Evolutionary conservation across 2,113 vertebrate species (phyloP).

Genomic region (Alectura lathami): DNA sequence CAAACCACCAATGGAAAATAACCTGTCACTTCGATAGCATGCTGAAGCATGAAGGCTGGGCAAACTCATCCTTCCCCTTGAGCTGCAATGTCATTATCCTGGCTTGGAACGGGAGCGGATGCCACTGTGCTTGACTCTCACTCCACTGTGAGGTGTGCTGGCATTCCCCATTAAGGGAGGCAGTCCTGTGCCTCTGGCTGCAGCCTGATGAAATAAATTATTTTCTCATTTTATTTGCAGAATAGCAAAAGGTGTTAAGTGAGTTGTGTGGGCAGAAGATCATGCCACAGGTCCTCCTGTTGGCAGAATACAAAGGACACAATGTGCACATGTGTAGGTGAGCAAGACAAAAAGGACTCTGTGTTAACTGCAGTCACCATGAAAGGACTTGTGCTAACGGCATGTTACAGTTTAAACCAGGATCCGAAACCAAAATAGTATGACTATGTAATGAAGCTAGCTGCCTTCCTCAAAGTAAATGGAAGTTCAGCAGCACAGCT

Average conservation of each 20-base stretch:
- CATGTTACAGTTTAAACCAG: constrained; percentile 21
- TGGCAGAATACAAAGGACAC: not conserved
- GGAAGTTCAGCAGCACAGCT: not conserved
- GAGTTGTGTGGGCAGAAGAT: not conserved
- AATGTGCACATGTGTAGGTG: not conserved
- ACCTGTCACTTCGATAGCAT: constrained; percentile 3
- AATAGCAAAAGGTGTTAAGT: constrained; percentile 6
- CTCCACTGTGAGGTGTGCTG: not conserved
- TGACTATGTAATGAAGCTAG: not conserved
- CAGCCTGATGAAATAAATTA: not conserved
- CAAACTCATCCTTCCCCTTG: not conserved
- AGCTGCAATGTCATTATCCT: not conserved
- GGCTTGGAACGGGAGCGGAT: not conserved
- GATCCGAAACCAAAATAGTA: constrained; percentile 16
- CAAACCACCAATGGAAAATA: not conserved
- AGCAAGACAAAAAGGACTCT: not conserved
- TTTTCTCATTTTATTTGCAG: constrained; percentile 4
- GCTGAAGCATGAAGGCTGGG: not conserved
- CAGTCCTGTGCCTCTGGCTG: not conserved
- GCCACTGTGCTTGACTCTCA: not conserved
- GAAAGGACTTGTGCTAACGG: constrained; percentile 40
- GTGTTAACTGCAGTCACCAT: constrained; percentile 5
- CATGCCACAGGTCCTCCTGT: not conserved
- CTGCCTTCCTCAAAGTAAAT: not conserved
- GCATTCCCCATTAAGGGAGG: not conserved